phyloP scores from a whole-genome alignment of 2,888 invertebrate genomes.

The Acanthopleura granulata region DNA sequence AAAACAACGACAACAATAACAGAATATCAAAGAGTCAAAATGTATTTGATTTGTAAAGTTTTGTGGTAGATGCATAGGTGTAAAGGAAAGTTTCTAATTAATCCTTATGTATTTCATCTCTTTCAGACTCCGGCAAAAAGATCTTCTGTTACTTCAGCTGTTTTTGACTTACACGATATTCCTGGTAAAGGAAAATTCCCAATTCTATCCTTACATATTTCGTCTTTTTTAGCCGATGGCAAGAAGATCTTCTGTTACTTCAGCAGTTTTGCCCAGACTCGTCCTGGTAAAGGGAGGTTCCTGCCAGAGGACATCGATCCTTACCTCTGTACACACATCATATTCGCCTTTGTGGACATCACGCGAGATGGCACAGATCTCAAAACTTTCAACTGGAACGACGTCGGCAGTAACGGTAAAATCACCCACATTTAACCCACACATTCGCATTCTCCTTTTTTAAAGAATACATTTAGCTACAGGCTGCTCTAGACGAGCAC shows the following conservation, averaged over 20 bases:
- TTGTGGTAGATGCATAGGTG: too few relatives aligned
- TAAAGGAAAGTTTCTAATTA: too few relatives aligned
- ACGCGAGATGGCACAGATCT: slow-evolving; percentile 27
- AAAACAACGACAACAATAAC: too few relatives aligned
- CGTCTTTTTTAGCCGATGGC: not conserved
- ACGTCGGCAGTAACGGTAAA: slow-evolving; percentile 39
- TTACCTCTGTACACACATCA: slow-evolving; percentile 93
- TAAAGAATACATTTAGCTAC: too few relatives aligned
- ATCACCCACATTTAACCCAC: not conserved
- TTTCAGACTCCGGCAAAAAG: slow-evolving; percentile 12
- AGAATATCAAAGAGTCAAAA: too few relatives aligned
- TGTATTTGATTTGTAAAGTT: too few relatives aligned
- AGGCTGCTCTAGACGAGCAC: too few relatives aligned
- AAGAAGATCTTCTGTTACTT: slow-evolving; percentile 25
- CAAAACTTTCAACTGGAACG: slow-evolving; percentile 47
- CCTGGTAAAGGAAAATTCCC: slow-evolving; percentile 90
- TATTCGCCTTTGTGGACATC: slow-evolving; percentile 82
- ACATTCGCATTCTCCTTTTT: too few relatives aligned
- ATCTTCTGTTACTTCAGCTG: slow-evolving; percentile 26
- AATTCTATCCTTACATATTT: too few relatives aligned
- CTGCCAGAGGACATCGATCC: slow-evolving; percentile 93
- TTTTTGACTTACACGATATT: slow-evolving; percentile 85
- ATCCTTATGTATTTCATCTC: too few relatives aligned
- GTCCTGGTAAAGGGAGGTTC: slow-evolving; percentile 90
- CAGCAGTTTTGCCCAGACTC: slow-evolving; percentile 79